Evolutionary conservation across 2,113 vertebrate genomes (phyloP).

Genomic region (Acanthisitta chloris): DNA sequence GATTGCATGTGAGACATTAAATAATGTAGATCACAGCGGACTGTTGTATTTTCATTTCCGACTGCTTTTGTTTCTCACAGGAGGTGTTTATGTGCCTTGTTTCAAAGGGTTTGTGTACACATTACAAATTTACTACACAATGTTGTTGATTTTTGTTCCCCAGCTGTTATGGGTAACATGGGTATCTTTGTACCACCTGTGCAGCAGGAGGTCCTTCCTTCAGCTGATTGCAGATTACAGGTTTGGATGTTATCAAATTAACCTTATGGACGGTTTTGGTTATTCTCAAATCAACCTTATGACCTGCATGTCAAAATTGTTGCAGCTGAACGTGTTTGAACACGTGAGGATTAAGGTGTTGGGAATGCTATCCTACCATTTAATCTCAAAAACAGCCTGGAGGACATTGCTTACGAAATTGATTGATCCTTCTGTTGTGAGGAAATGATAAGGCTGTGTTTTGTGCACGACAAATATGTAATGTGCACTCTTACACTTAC

Average conservation of each 20-base stretch:
- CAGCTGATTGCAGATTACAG: constrained; percentile 16
- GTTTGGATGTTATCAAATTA: constrained; percentile 43
- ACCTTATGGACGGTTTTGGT: constrained; percentile 29
- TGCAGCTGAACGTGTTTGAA: not conserved
- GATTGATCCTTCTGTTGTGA: constrained; percentile 4
- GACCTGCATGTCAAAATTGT: not conserved
- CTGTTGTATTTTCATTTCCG: constrained; percentile 1
- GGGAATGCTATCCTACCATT: not conserved
- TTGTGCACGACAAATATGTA: not conserved
- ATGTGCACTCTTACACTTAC: not conserved
- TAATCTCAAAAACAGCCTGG: not conserved
- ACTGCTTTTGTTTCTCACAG: constrained; percentile 16
- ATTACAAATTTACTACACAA: not conserved
- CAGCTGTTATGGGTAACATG: not conserved
- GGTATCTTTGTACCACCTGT: not conserved
- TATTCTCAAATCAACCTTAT: constrained; percentile 40
- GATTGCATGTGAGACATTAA: not conserved
- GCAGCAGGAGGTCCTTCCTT: not conserved
- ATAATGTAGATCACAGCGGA: not conserved
- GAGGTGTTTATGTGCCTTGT: constrained; percentile 2
- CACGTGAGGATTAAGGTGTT: not conserved
- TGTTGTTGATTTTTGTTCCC: not conserved
- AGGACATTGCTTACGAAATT: constrained; percentile 1
- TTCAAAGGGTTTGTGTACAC: not conserved
- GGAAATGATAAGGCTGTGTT: not conserved